Evolutionary conservation across 2,113 vertebrate species (phyloP), one percentile per base, ranked within the genome.

Genomic region (Megalops atlanticus): DNA sequence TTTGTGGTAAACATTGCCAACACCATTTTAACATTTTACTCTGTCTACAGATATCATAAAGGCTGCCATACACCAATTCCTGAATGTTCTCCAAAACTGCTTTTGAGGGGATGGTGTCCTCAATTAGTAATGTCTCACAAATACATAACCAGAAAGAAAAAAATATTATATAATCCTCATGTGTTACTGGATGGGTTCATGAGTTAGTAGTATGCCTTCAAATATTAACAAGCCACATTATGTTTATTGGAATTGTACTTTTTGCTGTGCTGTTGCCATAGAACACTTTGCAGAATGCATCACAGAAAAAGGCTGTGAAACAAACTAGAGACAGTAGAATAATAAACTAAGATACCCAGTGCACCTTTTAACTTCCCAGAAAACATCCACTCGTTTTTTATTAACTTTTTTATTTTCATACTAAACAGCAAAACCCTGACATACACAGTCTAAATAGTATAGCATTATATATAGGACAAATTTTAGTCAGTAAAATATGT

Each of bases 401-500:
- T 88, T 81, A 83, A 83, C 18, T 69, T 81, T 72, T 58, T 85
- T 81, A 64, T 71, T 77, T 69, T 77, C 33, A 78, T 84, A 83
- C 81, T 88, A 91, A 90, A 86, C 79, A 81, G 35, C 82, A 88
- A 90, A 81, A 87, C 83, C 85, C 85, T 82, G 83, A 87, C 79
- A 87, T 80, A 90, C 88, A 92, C 77, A 86, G 77, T 83, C 83
- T 88, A 91, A 77, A 45, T 84, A 79, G 83, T 86, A 89, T 81
- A 90, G 52, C 86, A 89, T 87, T 85, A 86, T 78, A 82, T 87
- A 87, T 82, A 81, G 78, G 90, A 91, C 81, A 90, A 84, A 88
- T 85, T 83, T 70, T 92, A 90, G 69, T 86, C 84, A 90, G 88
- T 91, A 89, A 92, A 93, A 92, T 90, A 92, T 91, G 93, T 92